Percentiles rank a stretch among this genome's conserved stretches.
Evolutionary conservation across 2,797 vertebrate genomes (phyloP).

Genomic region (Champsocephalus esox): DNA sequence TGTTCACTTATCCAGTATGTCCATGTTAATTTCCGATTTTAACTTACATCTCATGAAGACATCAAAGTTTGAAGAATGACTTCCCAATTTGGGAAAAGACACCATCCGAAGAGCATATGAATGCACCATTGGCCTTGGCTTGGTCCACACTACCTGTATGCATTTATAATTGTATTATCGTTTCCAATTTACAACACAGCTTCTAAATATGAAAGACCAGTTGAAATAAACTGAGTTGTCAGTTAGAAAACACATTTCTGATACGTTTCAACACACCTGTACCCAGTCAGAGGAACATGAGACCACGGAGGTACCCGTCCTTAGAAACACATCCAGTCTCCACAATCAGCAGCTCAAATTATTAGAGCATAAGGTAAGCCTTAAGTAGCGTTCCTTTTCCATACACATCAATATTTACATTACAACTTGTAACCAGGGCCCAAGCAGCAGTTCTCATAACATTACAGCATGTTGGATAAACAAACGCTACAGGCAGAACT

Average conservation of each 20-base stretch:
- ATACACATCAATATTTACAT: conserved; percentile 82
- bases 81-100: too few species aligned
- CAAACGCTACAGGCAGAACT: conserved; percentile 70
- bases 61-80: too few species aligned
- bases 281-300: conserved; percentile 12
- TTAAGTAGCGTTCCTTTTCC: conserved; percentile 75
- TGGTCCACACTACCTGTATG: too few species aligned
- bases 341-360: conserved; percentile 67
- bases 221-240: too few species aligned
- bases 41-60: too few species aligned
- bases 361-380: conserved; percentile 79
- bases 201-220: too few species aligned
- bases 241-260: too few species aligned
- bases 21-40: too few species aligned
- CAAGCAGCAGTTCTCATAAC: conserved; percentile 77
- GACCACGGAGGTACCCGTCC: conserved; percentile 3
- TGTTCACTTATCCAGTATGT: background rate
- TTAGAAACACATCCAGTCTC: conserved; percentile 49
- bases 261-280: conserved; percentile 14
- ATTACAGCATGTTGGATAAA: conserved; percentile 82
- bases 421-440: conserved; percentile 72
- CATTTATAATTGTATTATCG: background rate
- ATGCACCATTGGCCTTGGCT: too few species aligned
- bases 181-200: background rate
- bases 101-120: too few species aligned